Evolutionary conservation across 1,140 invertebrate genomes (phyloP).

Genomic region (Drosophila littoralis): DNA sequence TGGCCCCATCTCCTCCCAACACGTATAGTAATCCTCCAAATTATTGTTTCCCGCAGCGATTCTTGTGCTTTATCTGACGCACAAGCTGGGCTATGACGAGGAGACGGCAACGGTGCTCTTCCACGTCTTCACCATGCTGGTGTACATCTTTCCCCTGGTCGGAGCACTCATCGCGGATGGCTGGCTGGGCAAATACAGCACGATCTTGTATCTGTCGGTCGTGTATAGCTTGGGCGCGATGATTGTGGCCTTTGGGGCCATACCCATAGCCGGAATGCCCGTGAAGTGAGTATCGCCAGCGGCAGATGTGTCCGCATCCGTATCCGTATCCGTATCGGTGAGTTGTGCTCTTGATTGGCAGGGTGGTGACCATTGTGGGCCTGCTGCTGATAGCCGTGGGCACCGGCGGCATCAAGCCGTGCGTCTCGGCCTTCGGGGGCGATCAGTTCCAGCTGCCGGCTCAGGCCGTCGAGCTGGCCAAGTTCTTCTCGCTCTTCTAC

Average conservation of each 20-base stretch:
- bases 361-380: constrained; percentile 91
- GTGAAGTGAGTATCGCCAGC: constrained; percentile 87
- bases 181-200: constrained; percentile 92
- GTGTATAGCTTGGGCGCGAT: constrained; percentile 94
- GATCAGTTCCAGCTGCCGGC: constrained; percentile 96
- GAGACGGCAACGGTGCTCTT: constrained; percentile 90
- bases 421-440: constrained; percentile 98
- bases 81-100: constrained; percentile 88
- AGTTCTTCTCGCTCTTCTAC: constrained; percentile 97
- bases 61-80: constrained; percentile 90
- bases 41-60: constrained; percentile 87
- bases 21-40: too few relatives aligned
- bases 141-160: constrained; percentile 92
- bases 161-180: constrained; percentile 94
- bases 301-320: background rate
- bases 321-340: too few relatives aligned
- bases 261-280: constrained; percentile 86
- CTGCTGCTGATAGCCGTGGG: constrained; percentile 94
- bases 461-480: constrained; percentile 90
- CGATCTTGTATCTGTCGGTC: constrained; percentile 94
- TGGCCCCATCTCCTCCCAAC: too few relatives aligned
- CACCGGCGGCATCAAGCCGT: constrained; percentile 98
- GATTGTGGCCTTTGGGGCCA: constrained; percentile 89
- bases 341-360: background rate
- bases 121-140: constrained; percentile 92